Conservation (phyloP, 2,113 vertebrate species). For the Oophaga pumilio region DNA sequence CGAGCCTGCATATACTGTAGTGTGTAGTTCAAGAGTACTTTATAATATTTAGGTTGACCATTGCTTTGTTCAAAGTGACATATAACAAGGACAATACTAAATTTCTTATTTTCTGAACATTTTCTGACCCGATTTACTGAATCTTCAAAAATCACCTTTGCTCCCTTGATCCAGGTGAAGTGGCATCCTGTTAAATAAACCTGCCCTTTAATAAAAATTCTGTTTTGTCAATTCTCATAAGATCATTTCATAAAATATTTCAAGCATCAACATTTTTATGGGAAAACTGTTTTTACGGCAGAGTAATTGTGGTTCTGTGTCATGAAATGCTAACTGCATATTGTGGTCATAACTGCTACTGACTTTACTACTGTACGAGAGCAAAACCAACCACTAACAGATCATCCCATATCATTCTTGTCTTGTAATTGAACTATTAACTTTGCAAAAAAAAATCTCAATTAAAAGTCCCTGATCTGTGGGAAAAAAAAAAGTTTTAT, state of each 20-base stretch:
- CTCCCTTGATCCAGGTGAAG: not conserved
- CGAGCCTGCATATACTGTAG: too few species aligned
- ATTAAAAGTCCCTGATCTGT: not conserved
- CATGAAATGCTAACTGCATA: constrained; percentile 2
- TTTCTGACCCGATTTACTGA: not conserved
- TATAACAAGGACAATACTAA: too few species aligned
- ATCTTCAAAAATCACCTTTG: not conserved
- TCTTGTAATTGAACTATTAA: not conserved
- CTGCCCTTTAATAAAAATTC: not conserved
- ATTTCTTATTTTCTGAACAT: not conserved
- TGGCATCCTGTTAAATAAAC: not conserved
- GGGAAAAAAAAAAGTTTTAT: not conserved
- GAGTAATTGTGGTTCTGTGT: constrained; percentile 11
- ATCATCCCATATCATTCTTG: not conserved
- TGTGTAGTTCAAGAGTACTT: too few species aligned
- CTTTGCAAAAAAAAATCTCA: not conserved
- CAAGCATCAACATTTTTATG: constrained; percentile 19
- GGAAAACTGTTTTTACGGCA: constrained; percentile 12
- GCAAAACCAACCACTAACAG: constrained; percentile 26
- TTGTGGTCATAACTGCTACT: not conserved
- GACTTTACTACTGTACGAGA: constrained; percentile 17
- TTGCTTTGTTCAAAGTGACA: too few species aligned
- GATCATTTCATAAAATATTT: constrained; percentile 7
- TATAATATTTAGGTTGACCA: too few species aligned
- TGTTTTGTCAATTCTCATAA: not conserved